These are phyloP conservation scores for Porites rus DNA, from an alignment of 92 coral and sea anemone species.

Conservation along the genomic window DNA sequence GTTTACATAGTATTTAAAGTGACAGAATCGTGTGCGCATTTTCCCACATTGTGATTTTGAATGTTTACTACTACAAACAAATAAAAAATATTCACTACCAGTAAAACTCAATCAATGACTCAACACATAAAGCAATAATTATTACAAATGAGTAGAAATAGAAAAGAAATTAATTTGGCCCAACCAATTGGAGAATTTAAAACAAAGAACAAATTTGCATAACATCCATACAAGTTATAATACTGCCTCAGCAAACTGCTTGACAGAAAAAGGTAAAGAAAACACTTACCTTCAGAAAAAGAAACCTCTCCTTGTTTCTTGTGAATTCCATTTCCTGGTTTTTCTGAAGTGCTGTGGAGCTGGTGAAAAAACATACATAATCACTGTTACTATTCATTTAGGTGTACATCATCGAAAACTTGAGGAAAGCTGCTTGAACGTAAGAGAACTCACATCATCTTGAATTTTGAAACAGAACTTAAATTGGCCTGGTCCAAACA, in stretches of 20 bases:
- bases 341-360: constrained; percentile 86
- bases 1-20: too few relatives aligned
- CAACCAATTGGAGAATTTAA: too few relatives aligned
- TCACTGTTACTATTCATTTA: not conserved
- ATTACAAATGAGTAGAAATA: too few relatives aligned
- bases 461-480: not conserved
- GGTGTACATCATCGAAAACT: not conserved
- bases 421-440: not conserved
- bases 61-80: too few relatives aligned
- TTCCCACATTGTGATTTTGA: too few relatives aligned
- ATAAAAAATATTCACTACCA: too few relatives aligned
- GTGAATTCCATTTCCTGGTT: constrained; percentile 95
- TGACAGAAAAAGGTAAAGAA: not conserved
- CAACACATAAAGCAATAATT: too few relatives aligned
- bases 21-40: too few relatives aligned
- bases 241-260: not conserved
- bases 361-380: constrained; percentile 14
- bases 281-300: constrained; percentile 83
- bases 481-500: constrained; percentile 19
- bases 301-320: constrained; percentile 95
- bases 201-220: too few relatives aligned
- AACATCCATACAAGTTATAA: too few relatives aligned
- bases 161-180: too few relatives aligned
- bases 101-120: too few relatives aligned
- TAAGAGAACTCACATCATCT: not conserved